A percentile compares a stretch with the other conserved stretches of the same genome.
Conservation (phyloP, 2,113 vertebrate genomes). For the Plestiodon gilberti region DNA sequence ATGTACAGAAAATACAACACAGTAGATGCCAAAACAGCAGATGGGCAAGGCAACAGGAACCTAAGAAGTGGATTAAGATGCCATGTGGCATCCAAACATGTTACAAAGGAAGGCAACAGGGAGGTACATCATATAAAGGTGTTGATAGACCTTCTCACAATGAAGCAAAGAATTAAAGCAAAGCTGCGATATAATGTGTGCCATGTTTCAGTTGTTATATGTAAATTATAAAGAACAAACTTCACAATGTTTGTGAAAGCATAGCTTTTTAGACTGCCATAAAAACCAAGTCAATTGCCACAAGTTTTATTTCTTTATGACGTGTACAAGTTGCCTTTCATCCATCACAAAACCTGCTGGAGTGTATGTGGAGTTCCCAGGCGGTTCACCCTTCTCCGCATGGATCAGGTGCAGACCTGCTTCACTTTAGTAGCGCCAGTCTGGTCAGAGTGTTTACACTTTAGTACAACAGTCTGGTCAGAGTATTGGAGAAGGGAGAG, state of each 20-base stretch:
- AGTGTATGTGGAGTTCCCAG: too few species aligned
- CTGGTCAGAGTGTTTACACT: too few species aligned
- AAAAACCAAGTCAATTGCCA: neutral
- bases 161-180: neutral
- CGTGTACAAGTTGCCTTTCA: neutral
- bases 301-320: neutral
- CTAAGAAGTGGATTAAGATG: slow-evolving; percentile 32
- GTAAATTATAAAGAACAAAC: neutral
- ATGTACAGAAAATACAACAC: slow-evolving; percentile 18
- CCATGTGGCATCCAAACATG: slow-evolving; percentile 21
- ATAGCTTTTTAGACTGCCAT: neutral
- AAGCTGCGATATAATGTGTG: neutral
- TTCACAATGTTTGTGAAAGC: neutral
- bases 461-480: too few species aligned
- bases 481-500: too few species aligned
- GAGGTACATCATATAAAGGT: neutral
- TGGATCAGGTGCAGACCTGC: too few species aligned
- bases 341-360: neutral
- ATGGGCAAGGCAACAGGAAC: slow-evolving; percentile 44
- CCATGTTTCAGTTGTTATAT: neutral
- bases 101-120: slow-evolving; percentile 30
- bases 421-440: too few species aligned
- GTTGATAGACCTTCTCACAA: neutral
- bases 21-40: slow-evolving; percentile 42
- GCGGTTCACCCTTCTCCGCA: too few species aligned